A percentile compares a stretch with the other conserved stretches of the same genome.
Conservation (phyloP, 2,888 invertebrate species). For the Ceramica pisi region DNA sequence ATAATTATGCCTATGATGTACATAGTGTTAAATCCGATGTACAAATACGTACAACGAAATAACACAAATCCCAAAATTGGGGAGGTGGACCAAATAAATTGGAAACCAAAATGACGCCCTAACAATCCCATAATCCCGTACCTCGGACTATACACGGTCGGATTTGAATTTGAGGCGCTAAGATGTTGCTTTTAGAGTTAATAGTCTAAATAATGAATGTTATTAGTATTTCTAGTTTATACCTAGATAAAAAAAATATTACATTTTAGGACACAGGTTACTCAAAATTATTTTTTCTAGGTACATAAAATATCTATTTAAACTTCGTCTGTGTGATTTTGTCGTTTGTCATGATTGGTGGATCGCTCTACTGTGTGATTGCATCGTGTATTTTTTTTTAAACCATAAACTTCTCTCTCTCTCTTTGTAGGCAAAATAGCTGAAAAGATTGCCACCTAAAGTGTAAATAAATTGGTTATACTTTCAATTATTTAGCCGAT, state of each 20-base stretch:
- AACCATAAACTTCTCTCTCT: no score
- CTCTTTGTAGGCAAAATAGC: no score
- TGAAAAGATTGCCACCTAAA: background rate
- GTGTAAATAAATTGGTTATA: background rate
- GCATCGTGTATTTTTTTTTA: no score
- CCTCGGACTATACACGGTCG: constrained; percentile 71
- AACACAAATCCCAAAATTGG: constrained; percentile 55
- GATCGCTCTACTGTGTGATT: background rate
- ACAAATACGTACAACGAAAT: constrained; percentile 43
- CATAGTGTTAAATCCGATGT: constrained; percentile 18
- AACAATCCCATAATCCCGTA: constrained; percentile 80
- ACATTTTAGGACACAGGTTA: background rate
- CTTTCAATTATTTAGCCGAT: no score
- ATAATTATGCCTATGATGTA: background rate
- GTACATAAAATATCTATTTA: background rate
- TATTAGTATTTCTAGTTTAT: background rate
- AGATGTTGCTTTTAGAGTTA: constrained; percentile 64
- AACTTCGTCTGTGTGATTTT: background rate
- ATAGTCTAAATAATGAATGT: background rate
- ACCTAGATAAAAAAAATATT: no score
- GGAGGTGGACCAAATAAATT: constrained; percentile 76
- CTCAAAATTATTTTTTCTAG: background rate
- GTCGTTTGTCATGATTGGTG: background rate
- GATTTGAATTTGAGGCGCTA: constrained; percentile 72
- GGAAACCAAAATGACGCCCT: constrained; percentile 79